Conservation (phyloP, 2,113 vertebrate species). For the Grantiella picta region DNA sequence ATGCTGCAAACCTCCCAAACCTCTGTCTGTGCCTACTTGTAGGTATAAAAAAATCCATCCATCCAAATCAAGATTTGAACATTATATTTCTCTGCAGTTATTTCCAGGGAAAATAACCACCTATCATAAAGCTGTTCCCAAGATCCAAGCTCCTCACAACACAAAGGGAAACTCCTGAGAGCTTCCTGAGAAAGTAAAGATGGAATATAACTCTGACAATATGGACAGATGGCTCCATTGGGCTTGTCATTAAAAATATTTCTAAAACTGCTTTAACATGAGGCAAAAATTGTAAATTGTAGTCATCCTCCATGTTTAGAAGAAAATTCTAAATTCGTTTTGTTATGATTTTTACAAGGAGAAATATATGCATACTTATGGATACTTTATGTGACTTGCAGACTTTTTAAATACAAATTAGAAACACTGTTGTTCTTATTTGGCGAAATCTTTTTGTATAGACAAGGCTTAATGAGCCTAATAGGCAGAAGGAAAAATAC, state of each 20-base stretch:
- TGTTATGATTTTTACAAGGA: neutral
- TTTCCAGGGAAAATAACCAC: neutral
- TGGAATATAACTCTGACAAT: neutral
- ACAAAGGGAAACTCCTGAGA: neutral
- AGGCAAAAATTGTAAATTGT: neutral
- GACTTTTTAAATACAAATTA: neutral
- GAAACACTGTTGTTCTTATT: neutral
- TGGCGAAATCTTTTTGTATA: neutral
- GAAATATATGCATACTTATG: neutral
- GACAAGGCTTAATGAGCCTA: neutral
- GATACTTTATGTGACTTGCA: neutral
- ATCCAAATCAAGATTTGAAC: neutral
- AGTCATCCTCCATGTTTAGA: neutral
- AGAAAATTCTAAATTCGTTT: neutral
- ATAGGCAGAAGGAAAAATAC: neutral
- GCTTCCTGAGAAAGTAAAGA: neutral
- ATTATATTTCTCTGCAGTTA: neutral
- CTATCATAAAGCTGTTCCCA: neutral
- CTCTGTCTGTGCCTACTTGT: neutral
- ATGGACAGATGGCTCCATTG: neutral
- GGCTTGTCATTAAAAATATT: neutral
- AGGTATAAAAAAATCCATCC: neutral
- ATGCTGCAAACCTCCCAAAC: neutral
- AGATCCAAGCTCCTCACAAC: neutral
- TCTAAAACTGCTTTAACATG: neutral